A percentile compares a stretch with the other conserved stretches of the same genome.
Conservation (phyloP, 35 echinoderm and acorn worm genomes). For the Hemicentrotus pulcherrimus region DNA sequence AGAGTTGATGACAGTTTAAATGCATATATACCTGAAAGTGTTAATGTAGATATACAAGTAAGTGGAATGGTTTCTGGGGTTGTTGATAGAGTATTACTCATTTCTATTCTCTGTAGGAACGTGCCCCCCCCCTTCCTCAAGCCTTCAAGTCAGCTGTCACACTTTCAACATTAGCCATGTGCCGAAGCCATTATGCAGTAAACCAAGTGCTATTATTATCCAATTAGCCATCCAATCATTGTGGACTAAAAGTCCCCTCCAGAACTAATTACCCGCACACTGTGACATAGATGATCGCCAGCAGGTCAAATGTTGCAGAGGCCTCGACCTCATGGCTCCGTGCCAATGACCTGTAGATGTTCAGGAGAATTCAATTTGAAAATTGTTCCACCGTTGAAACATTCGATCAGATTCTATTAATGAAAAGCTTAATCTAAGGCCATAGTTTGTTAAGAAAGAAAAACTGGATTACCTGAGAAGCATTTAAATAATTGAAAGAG, state of each 20-base stretch:
- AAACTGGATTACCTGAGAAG: no score
- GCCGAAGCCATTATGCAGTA: neutral
- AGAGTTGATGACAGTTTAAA: no score
- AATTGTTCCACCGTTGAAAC: neutral
- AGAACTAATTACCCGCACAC: neutral
- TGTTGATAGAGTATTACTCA: neutral
- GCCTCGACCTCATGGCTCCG: neutral
- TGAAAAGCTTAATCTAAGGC: no score
- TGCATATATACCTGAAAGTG: no score
- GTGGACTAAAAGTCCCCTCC: neutral
- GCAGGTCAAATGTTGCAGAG: neutral
- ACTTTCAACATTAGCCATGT: conserved; percentile 16
- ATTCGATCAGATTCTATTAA: neutral
- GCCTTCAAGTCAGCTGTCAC: neutral
- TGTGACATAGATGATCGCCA: neutral
- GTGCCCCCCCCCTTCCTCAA: neutral
- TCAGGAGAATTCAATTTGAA: neutral
- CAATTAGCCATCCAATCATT: neutral
- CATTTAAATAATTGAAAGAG: no score
- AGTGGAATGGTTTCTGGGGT: neutral
- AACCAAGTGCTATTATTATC: conserved; percentile 4
- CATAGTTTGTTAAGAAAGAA: no score
- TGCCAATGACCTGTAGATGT: neutral
- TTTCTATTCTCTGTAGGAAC: neutral
- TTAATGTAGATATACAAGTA: no score